Conservation (phyloP, 2,113 vertebrate species). For the Baryphthengus martii region DNA sequence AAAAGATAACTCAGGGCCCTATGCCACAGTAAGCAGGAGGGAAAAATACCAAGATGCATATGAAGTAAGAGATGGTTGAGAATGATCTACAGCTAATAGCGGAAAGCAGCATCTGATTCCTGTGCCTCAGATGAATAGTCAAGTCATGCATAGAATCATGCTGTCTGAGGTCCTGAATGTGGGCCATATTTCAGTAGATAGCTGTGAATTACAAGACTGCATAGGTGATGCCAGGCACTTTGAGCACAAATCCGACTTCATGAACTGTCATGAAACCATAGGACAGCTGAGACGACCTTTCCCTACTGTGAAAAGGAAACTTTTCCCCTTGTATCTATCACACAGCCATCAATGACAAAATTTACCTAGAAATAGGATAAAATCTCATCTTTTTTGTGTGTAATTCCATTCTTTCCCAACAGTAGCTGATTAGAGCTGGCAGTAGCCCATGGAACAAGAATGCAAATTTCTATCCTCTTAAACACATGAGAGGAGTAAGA, state of each 20-base stretch:
- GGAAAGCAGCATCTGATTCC: background rate
- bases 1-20: background rate
- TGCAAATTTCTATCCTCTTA: background rate
- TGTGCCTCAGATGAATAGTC: background rate
- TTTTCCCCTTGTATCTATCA: background rate
- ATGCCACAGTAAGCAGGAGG: background rate
- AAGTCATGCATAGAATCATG: accelerated
- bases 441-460: background rate
- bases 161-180: background rate
- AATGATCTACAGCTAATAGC: background rate
- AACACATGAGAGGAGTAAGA: background rate
- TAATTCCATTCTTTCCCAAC: background rate
- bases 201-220: background rate
- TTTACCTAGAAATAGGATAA: background rate
- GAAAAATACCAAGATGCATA: background rate
- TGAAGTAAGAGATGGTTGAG: background rate
- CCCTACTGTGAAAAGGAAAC: background rate
- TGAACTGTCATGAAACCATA: background rate
- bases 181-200: background rate
- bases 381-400: background rate
- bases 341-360: background rate
- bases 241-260: background rate
- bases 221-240: background rate
- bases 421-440: background rate
- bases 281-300: background rate